These are phyloP conservation scores for Sympetrum striolatum DNA, from an alignment of 2,888 invertebrate genomes.

Conservation along the genomic window DNA sequence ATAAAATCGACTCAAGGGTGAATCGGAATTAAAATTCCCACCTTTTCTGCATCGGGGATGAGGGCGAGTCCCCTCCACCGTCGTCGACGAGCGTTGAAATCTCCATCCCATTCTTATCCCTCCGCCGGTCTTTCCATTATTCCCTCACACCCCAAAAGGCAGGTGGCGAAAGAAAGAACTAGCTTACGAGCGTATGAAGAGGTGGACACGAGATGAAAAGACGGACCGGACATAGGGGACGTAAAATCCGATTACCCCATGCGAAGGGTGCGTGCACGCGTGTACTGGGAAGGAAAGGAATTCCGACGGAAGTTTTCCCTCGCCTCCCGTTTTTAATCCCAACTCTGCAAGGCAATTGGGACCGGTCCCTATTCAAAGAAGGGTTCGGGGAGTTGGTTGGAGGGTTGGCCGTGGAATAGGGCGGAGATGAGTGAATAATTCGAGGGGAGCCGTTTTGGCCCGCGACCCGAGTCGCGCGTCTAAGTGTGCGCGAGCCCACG, in stretches of 20 bases:
- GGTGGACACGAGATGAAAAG: not conserved
- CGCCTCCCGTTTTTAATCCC: too few species aligned
- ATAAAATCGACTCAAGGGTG: too few species aligned
- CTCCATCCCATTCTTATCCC: not conserved
- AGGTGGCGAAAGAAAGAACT: not conserved
- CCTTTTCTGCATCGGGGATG: too few species aligned
- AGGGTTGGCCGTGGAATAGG: not conserved
- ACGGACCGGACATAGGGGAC: not conserved
- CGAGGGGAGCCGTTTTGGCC: not conserved
- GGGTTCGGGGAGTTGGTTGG: too few species aligned
- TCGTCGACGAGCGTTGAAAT: too few species aligned
- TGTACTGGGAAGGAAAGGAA: too few species aligned
- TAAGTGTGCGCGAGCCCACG: not conserved
- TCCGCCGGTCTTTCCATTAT: not conserved
- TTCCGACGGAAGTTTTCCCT: too few species aligned
- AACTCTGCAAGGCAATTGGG: too few species aligned
- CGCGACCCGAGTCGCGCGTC: not conserved
- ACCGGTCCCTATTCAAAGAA: not conserved
- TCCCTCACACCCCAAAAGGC: not conserved
- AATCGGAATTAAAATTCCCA: too few species aligned
- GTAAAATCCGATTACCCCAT: not conserved
- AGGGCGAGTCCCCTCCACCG: too few species aligned
- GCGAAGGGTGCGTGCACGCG: too few species aligned
- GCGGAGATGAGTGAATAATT: not conserved
- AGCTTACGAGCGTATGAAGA: too few species aligned